Evolutionary conservation across 2,888 invertebrate species (phyloP).

Genomic region (Cloeon dipterum): DNA sequence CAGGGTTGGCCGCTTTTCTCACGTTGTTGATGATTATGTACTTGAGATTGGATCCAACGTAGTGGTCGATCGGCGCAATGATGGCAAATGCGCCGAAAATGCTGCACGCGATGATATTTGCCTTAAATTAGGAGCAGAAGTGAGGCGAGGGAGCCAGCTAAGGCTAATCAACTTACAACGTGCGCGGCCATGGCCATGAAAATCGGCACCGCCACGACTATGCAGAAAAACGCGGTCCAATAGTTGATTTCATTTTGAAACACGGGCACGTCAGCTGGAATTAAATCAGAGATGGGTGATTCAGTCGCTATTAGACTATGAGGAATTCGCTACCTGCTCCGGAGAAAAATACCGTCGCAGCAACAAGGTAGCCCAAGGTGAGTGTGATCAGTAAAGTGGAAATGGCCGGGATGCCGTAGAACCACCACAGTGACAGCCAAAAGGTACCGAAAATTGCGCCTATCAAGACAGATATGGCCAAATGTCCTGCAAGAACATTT

Average conservation of each 20-base stretch:
- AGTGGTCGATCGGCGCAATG: conserved; percentile 36
- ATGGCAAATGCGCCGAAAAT: conserved; percentile 38
- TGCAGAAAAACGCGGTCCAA: conserved; percentile 32
- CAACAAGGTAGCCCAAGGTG: conserved; percentile 33
- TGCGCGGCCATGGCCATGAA: conserved; percentile 24
- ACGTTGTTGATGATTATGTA: conserved; percentile 41
- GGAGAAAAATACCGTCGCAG: conserved; percentile 30
- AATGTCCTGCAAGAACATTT: conserved; percentile 21
- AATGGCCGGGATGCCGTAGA: conserved; percentile 21
- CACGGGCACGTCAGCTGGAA: conserved; percentile 17
- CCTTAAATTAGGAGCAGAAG: conserved; percentile 15
- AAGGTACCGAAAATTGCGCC: conserved; percentile 32
- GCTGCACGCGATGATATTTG: conserved; percentile 36
- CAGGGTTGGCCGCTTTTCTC: conserved; percentile 31
- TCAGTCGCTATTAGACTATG: neutral
- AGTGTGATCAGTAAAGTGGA: conserved; percentile 24
- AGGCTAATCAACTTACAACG: conserved; percentile 13
- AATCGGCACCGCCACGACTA: conserved; percentile 25
- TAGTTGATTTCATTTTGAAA: conserved; percentile 31
- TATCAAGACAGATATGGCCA: conserved; percentile 24
- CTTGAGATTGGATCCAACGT: conserved; percentile 36
- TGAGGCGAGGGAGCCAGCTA: conserved; percentile 9
- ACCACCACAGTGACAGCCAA: conserved; percentile 38
- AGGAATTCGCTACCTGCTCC: conserved; percentile 32
- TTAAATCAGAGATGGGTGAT: conserved; percentile 1